Evolutionary conservation across 2,888 invertebrate genomes (phyloP).

Genomic region (Meganola albula): DNA sequence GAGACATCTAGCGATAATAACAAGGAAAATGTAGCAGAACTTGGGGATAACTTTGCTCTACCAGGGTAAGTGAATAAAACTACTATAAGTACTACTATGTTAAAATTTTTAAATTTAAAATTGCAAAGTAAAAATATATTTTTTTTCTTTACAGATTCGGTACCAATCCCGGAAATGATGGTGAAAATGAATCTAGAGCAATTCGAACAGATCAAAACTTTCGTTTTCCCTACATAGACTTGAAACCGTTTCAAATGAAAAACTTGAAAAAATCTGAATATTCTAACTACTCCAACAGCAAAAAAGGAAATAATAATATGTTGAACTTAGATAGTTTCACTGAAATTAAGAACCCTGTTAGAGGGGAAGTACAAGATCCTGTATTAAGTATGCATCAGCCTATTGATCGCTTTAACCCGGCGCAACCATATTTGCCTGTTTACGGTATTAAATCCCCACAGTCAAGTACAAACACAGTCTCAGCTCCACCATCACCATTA

Average conservation of each 20-base stretch:
- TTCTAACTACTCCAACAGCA: constrained; percentile 37
- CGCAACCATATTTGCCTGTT: constrained; percentile 63
- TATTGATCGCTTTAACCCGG: constrained; percentile 71
- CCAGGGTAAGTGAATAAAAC: constrained; percentile 64
- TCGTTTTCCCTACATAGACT: constrained; percentile 63
- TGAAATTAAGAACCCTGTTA: constrained; percentile 41
- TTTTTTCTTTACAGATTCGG: constrained; percentile 47
- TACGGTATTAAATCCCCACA: constrained; percentile 57
- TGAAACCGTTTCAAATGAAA: constrained; percentile 68
- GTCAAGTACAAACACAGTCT: constrained; percentile 29
- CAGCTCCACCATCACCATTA: constrained; percentile 4
- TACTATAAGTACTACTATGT: too few relatives aligned
- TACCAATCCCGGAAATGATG: constrained; percentile 57
- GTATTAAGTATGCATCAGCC: constrained; percentile 37
- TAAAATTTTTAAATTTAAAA: too few relatives aligned
- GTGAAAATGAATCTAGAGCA: constrained; percentile 68
- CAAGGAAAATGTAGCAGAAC: constrained; percentile 20
- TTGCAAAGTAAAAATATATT: constrained; percentile 4
- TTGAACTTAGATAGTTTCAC: constrained; percentile 55
- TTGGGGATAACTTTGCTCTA: constrained; percentile 59
- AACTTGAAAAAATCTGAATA: constrained; percentile 39
- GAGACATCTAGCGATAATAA: constrained; percentile 16
- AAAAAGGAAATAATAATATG: constrained; percentile 54
- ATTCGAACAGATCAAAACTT: constrained; percentile 62
- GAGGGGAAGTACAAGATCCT: constrained; percentile 65